Evolutionary conservation across 2,797 vertebrate species (phyloP).

Genomic region (Silurus lanzhouensis): DNA sequence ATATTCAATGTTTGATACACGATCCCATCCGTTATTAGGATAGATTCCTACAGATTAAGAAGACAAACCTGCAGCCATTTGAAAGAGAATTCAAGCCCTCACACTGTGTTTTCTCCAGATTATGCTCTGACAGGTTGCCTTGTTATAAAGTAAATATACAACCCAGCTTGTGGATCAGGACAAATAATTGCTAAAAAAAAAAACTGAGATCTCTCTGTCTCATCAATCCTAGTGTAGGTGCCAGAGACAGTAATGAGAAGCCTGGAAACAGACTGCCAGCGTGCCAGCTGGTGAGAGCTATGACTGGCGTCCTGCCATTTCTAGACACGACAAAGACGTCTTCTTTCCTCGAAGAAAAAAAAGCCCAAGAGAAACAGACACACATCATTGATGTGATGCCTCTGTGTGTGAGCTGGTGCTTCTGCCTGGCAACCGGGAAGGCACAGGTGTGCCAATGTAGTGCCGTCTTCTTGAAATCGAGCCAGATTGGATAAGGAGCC

Average conservation of each 20-base stretch:
- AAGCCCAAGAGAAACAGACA: neutral
- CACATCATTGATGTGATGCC: constrained; percentile 27
- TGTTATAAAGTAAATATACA: constrained; percentile 29
- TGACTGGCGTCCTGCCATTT: constrained; percentile 51
- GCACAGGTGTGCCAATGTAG: constrained; percentile 14
- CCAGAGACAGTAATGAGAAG: constrained; percentile 51
- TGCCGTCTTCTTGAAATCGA: constrained; percentile 26
- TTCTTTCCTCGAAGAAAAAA: constrained; percentile 30
- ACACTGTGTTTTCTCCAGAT: constrained; percentile 16
- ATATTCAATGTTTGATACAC: neutral
- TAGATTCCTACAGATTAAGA: constrained; percentile 15
- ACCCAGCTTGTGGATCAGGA: constrained; percentile 18
- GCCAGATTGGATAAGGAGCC: constrained; percentile 6
- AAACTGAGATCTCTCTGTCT: constrained; percentile 3
- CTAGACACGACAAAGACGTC: constrained; percentile 53
- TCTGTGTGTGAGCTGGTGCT: neutral
- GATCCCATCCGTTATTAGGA: neutral
- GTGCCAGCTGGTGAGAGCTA: constrained; percentile 51
- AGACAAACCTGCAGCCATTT: constrained; percentile 23
- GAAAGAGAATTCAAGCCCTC: constrained; percentile 19
- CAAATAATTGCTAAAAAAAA: constrained; percentile 10
- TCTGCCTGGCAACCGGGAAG: constrained; percentile 29
- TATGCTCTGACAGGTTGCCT: constrained; percentile 30
- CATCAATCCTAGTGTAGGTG: constrained; percentile 30
- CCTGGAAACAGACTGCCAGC: constrained; percentile 31